Conservation (phyloP, 2,888 invertebrate genomes). For the Hoplodrina blanda region DNA sequence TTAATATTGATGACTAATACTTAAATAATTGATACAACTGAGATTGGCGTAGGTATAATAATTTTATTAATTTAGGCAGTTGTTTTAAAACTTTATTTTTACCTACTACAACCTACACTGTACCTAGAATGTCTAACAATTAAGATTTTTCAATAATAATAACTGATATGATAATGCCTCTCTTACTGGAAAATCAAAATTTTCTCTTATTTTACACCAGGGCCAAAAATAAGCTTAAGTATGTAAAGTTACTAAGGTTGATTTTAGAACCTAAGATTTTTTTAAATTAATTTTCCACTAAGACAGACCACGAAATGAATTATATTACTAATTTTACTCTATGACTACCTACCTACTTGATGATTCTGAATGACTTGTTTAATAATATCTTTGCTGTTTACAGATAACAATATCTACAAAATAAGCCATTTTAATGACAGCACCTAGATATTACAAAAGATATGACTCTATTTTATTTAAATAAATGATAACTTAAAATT, state of each 20-base stretch:
- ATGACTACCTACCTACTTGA: constrained; percentile 10
- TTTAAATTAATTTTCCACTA: not conserved
- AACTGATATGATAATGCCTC: not conserved
- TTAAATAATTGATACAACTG: not conserved
- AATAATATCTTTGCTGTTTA: constrained; percentile 27
- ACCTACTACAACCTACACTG: no score
- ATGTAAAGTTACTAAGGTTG: no score
- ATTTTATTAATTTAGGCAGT: not conserved
- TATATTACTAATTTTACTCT: constrained; percentile 1
- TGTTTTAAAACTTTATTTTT: not conserved
- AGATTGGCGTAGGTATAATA: not conserved
- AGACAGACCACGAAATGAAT: not conserved
- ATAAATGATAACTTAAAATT: not conserved
- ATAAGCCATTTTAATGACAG: constrained; percentile 28
- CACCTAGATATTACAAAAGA: constrained; percentile 24
- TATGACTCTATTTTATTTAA: constrained; percentile 7
- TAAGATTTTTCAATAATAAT: constrained; percentile 2
- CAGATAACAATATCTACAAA: constrained; percentile 21
- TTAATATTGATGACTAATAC: not conserved
- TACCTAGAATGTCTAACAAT: not conserved
- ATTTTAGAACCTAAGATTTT: not conserved
- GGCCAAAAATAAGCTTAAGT: no score
- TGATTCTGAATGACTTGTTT: constrained; percentile 38
- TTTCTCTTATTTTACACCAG: not conserved
- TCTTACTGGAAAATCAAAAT: not conserved